phyloP scores from a whole-genome alignment of 1,140 invertebrate species.

The Acyrthosiphon pisum region DNA sequence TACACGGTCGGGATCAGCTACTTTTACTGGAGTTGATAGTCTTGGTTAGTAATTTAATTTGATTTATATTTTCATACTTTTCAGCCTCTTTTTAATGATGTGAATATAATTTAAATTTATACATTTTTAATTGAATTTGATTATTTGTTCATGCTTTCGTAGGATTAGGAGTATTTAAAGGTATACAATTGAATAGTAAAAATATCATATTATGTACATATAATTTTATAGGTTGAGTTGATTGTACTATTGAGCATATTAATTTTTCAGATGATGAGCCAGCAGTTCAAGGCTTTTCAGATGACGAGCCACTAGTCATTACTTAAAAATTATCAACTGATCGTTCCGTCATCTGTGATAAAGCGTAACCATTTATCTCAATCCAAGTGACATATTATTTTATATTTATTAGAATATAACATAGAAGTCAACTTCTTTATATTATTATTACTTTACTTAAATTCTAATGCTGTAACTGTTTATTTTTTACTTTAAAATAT shows the following conservation, averaged over 20 bases:
- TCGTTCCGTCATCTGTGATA: slow-evolving; percentile 53
- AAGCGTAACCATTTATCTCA: slow-evolving; percentile 44
- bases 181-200: slow-evolving; percentile 3
- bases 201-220: background rate
- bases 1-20: slow-evolving; percentile 82
- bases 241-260: slow-evolving; percentile 62
- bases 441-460: slow-evolving; percentile 16
- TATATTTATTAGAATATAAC: slow-evolving; percentile 23
- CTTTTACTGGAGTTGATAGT: slow-evolving; percentile 76
- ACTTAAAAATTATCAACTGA: slow-evolving; percentile 67
- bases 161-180: slow-evolving; percentile 44
- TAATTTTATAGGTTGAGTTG: background rate
- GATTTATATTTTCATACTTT: background rate
- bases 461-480: background rate
- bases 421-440: slow-evolving; percentile 27
- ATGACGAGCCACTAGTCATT: slow-evolving; percentile 92
- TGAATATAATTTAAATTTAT: background rate
- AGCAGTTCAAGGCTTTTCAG: slow-evolving; percentile 87
- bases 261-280: slow-evolving; percentile 87
- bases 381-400: slow-evolving; percentile 52
- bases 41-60: slow-evolving; percentile 65
- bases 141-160: slow-evolving; percentile 5
- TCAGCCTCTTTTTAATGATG: background rate
- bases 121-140: background rate
- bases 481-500: slow-evolving; percentile 34